Conservation (phyloP, 2,888 invertebrate species). For the Rotaria socialis region DNA sequence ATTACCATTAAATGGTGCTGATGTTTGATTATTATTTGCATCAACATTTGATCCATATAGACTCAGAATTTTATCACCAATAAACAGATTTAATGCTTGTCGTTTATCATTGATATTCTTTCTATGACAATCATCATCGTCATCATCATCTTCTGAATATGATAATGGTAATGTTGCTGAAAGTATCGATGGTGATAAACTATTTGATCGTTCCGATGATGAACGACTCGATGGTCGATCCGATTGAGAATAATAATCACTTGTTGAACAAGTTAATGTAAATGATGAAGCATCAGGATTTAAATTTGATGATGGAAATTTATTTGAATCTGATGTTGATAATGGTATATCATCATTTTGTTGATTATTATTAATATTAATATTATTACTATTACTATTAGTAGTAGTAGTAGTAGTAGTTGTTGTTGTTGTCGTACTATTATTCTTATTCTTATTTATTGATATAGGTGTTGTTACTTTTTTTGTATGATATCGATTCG, state of each 20-base stretch:
- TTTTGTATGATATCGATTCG: conserved; percentile 15
- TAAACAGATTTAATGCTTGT: neutral
- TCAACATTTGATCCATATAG: conserved; percentile 19
- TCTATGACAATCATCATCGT: neutral
- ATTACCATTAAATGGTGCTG: neutral
- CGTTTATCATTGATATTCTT: neutral
- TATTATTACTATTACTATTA: neutral
- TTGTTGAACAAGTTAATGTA: neutral
- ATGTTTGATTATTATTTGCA: conserved; percentile 1
- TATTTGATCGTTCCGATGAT: neutral
- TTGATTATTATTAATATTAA: neutral
- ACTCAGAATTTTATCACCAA: conserved; percentile 24
- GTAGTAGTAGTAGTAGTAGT: too few relatives aligned
- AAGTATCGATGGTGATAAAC: conserved; percentile 12
- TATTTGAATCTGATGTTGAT: neutral
- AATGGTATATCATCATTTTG: neutral
- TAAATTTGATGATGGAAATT: neutral
- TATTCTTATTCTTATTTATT: too few relatives aligned
- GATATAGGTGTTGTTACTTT: neutral
- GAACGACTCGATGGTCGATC: neutral
- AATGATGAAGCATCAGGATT: conserved; percentile 37
- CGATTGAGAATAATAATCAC: conserved; percentile 32
- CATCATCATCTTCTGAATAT: conserved; percentile 4
- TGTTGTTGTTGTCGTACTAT: too few relatives aligned
- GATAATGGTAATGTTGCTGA: conserved; percentile 20